Evolutionary conservation across 2,113 vertebrate species (phyloP), one percentile per base, ranked within the genome.

Genomic region (Sigmodon hispidus): DNA sequence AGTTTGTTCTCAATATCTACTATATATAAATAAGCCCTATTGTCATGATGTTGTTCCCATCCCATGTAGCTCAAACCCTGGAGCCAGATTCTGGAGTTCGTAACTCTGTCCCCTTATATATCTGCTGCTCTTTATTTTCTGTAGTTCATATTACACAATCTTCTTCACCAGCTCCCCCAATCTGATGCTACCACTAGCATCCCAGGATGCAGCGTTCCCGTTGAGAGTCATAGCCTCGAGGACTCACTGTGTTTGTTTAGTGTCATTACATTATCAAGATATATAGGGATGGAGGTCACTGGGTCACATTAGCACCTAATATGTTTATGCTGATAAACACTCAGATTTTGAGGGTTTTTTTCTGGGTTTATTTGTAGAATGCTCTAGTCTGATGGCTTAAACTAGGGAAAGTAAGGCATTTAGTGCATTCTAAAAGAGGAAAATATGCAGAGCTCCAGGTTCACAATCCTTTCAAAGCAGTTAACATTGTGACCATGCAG

Each of bases 401-500:
- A 5, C 29, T 76, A 55, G 21, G 55, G 6, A 85, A 86, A 91
- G 55, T 61, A 94, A 94, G 76, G 21, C 34, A 43, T 73, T 40
- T 59, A 26, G 4, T 93, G 11, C 70, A 10, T 52, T 88, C 65
- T 7, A 10, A 91, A 93, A 34, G 40, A 77, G 83, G 26, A 72
- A 88, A 79, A 91, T 67, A 31, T 5, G 7, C 21, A 84, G 70
- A 83, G 45, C 57, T 89, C 50, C 24, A 75, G 48, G 76, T 61
- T 89, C 69, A 65, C 29, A 75, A 75, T 89, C 83, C 76, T 40
- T 50, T 96, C 91, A 86, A 89, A 87, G 29, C 43, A 93, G 31
- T 89, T 95, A 69, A 94, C 94, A 94, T 17, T 40, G 3, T 73
- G 72, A 85, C 85, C 48, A 91, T 63, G 92, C 65, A 65, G 50